phyloP scores from a whole-genome alignment of 2,113 vertebrate species.

The Halcyon malimbica region DNA sequence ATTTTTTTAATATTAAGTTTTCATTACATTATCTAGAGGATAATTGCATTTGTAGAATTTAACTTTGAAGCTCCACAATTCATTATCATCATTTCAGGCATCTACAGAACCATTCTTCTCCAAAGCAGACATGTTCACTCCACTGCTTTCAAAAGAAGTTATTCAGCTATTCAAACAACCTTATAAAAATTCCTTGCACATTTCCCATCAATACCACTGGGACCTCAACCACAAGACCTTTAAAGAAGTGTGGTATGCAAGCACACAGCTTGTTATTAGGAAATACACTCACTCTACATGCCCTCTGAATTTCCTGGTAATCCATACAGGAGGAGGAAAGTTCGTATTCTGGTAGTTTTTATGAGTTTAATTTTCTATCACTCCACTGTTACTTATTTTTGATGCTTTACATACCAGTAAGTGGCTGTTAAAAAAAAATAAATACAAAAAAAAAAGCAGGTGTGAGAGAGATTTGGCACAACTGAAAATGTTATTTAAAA shows the following conservation, averaged over 20 bases:
- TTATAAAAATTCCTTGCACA: neutral
- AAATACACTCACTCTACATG: neutral
- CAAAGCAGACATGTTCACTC: neutral
- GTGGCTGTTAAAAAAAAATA: neutral
- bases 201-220: neutral
- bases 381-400: neutral
- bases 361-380: neutral
- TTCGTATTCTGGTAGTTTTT: neutral
- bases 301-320: neutral
- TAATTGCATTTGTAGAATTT: neutral
- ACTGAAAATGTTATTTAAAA: neutral
- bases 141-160: constrained; percentile 4
- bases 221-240: constrained; percentile 15
- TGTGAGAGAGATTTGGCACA: neutral
- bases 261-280: neutral
- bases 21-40: neutral
- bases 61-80: neutral
- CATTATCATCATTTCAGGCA: neutral
- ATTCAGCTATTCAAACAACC: neutral
- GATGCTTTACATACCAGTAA: neutral
- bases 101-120: neutral
- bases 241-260: neutral
- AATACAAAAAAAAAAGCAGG: too few relatives aligned
- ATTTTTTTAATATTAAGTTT: neutral
- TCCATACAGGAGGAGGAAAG: neutral